phyloP scores from a whole-genome alignment of 1,140 invertebrate genomes.

The Drosophila arizonae region DNA sequence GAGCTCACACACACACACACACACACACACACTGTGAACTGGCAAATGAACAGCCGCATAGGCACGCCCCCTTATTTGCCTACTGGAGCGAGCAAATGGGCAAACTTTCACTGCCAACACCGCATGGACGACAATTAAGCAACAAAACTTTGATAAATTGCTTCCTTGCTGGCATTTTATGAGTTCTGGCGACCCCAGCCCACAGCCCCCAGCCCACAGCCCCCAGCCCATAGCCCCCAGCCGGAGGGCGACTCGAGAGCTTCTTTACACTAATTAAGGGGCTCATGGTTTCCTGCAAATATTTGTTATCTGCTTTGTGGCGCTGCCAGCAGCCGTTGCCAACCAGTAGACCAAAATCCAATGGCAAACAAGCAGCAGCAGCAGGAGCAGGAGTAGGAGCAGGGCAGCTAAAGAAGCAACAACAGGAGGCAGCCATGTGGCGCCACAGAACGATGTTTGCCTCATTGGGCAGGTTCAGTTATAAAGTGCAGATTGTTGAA shows the following conservation, averaged over 20 bases:
- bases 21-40: background rate
- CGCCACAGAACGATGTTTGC: conserved; percentile 63
- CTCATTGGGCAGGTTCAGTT: conserved; percentile 70
- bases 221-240: background rate
- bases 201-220: background rate
- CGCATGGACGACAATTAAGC: conserved; percentile 80
- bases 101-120: conserved; percentile 66
- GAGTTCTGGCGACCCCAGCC: conserved; percentile 26
- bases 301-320: conserved; percentile 76
- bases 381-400: background rate
- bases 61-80: conserved; percentile 28
- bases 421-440: conserved; percentile 71
- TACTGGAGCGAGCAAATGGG: conserved; percentile 17
- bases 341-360: conserved; percentile 40
- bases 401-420: background rate
- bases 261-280: conserved; percentile 81
- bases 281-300: conserved; percentile 80
- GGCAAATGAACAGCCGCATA: conserved; percentile 45
- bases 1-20: background rate
- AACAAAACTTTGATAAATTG: conserved; percentile 82
- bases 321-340: conserved; percentile 28
- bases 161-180: conserved; percentile 78
- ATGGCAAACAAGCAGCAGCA: conserved; percentile 42
- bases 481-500: conserved; percentile 71
- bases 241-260: conserved; percentile 17